phyloP scores from a whole-genome alignment of 35 echinoderm and acorn worm species.

The Chiridota heheva region DNA sequence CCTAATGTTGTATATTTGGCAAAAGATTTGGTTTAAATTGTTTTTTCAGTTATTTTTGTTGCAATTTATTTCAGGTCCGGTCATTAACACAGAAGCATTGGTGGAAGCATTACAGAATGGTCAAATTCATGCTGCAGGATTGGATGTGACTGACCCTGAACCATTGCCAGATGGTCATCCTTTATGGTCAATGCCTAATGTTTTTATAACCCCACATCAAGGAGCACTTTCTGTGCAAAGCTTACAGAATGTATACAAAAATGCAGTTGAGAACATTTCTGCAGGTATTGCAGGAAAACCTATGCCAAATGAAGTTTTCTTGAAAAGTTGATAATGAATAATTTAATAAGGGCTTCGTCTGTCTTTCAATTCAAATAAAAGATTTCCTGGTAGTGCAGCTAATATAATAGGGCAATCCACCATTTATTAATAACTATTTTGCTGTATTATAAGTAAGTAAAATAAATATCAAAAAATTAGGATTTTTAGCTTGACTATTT shows the following conservation, averaged over 20 bases:
- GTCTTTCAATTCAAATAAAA: too few species aligned
- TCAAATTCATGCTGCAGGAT: slow-evolving; percentile 31
- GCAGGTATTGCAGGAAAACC: slow-evolving; percentile 31
- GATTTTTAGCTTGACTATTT: too few species aligned
- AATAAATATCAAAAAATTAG: too few species aligned
- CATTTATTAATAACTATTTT: too few species aligned
- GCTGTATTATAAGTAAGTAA: too few species aligned
- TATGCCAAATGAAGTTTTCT: slow-evolving; percentile 24
- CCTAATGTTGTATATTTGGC: too few species aligned
- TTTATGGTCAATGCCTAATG: slow-evolving; percentile 44
- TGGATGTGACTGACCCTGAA: slow-evolving; percentile 52
- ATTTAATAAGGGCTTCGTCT: too few species aligned
- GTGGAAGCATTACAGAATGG: slow-evolving; percentile 37
- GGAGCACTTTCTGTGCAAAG: neutral
- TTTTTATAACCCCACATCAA: slow-evolving; percentile 43
- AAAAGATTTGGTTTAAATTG: too few species aligned
- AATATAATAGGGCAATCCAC: too few species aligned
- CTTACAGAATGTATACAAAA: neutral
- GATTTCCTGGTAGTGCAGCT: too few species aligned
- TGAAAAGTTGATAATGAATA: neutral
- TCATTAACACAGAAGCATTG: slow-evolving; percentile 42
- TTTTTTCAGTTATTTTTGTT: too few species aligned
- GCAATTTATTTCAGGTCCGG: too few species aligned
- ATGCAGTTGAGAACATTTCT: slow-evolving; percentile 23
- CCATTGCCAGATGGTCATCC: slow-evolving; percentile 50